phyloP scores from a whole-genome alignment of 2,888 invertebrate species.

The Nemotelus pantherinus region DNA sequence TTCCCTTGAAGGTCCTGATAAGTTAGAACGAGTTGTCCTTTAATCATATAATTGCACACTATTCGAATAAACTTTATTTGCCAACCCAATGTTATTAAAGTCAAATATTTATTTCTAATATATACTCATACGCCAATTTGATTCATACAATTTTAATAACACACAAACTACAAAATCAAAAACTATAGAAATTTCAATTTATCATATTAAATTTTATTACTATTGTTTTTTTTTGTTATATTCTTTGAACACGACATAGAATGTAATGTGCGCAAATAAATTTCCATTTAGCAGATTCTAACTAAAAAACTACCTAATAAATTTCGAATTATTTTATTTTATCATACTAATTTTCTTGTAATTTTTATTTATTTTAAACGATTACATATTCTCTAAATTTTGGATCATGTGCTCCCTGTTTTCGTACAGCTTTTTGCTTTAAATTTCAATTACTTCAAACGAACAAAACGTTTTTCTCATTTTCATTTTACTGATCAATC shows the following conservation, averaged over 20 bases:
- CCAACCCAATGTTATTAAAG: too few relatives aligned
- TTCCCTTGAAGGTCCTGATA: too few relatives aligned
- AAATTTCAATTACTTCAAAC: neutral
- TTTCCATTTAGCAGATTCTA: constrained; percentile 20
- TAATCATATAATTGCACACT: too few relatives aligned
- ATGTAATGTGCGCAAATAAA: constrained; percentile 17
- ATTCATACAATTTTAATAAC: too few relatives aligned
- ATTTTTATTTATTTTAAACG: constrained; percentile 4
- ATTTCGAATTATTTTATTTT: neutral
- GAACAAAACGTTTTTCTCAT: neutral
- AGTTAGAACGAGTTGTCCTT: too few relatives aligned
- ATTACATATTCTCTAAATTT: constrained; percentile 17
- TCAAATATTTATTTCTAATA: too few relatives aligned
- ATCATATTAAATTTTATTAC: too few relatives aligned
- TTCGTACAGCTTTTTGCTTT: neutral
- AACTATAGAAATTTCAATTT: too few relatives aligned
- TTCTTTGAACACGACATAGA: constrained; percentile 12
- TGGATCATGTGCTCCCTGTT: constrained; percentile 33
- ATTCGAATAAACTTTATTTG: too few relatives aligned
- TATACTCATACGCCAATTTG: too few relatives aligned
- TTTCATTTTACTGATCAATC: neutral
- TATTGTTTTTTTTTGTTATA: neutral
- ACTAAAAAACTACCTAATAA: constrained; percentile 29
- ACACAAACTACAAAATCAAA: too few relatives aligned
- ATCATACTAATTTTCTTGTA: neutral